Conservation (phyloP, 2,888 invertebrate genomes). For the Mongoloraphidia duomilia region DNA sequence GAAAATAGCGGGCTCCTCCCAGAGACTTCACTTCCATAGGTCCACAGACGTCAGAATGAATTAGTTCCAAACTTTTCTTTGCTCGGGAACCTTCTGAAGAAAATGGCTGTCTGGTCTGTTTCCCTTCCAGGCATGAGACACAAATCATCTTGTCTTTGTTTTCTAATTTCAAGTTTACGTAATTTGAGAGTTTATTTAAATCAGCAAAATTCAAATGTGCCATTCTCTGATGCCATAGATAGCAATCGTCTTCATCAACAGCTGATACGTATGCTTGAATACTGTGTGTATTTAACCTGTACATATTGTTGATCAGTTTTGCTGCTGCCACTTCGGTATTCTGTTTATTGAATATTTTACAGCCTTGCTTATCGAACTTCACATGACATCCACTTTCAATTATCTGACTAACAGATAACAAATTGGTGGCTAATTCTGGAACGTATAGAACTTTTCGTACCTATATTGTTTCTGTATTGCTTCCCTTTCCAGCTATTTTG, state of each 20-base stretch:
- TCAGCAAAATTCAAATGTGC: background rate
- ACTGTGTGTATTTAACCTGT: background rate
- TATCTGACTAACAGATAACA: background rate
- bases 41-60: too few relatives aligned
- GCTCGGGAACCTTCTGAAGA: too few relatives aligned
- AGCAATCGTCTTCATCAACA: background rate
- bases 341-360: too few relatives aligned
- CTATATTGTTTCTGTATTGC: background rate
- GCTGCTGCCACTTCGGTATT: background rate
- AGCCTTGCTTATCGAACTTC: background rate
- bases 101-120: too few relatives aligned
- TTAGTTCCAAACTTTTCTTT: too few relatives aligned
- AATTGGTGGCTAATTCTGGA: conserved; percentile 4
- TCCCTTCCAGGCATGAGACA: too few relatives aligned
- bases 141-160: too few relatives aligned
- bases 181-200: background rate
- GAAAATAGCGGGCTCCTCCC: too few relatives aligned
- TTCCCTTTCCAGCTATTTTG: background rate
- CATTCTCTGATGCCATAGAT: background rate
- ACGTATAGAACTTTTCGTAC: conserved; percentile 8
- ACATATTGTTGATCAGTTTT: background rate
- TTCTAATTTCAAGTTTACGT: too few relatives aligned
- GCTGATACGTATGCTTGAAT: background rate
- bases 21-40: too few relatives aligned
- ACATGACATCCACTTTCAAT: background rate